Conservation (phyloP, 2,888 invertebrate genomes). For the Leptogaster cylindrica region DNA sequence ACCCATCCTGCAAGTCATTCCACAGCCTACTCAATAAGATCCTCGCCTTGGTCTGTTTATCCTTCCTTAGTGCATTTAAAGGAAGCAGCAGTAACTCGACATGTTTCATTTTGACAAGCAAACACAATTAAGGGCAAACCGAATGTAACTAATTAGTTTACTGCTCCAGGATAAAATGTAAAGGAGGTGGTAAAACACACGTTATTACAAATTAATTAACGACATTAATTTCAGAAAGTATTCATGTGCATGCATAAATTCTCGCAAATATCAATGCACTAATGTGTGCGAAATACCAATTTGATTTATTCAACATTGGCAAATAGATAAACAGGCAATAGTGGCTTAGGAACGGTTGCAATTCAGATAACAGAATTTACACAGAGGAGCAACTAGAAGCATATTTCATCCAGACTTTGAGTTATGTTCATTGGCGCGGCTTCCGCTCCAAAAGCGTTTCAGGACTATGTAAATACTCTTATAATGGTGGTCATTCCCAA, state of each 20-base stretch:
- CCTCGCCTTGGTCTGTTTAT: too few relatives aligned
- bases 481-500: slow-evolving; percentile 9
- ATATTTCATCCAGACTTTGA: slow-evolving; percentile 29
- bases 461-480: slow-evolving; percentile 16
- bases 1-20: too few relatives aligned
- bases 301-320: slow-evolving; percentile 27
- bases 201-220: slow-evolving; percentile 33
- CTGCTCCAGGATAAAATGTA: slow-evolving; percentile 3
- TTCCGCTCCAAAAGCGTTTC: slow-evolving; percentile 9
- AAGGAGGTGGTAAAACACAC: slow-evolving; percentile 15
- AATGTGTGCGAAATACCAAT: slow-evolving; percentile 20
- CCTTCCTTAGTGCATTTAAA: too few relatives aligned
- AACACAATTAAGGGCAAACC: too few relatives aligned
- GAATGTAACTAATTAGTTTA: too few relatives aligned
- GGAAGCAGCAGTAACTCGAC: too few relatives aligned
- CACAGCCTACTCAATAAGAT: too few relatives aligned
- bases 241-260: slow-evolving; percentile 34
- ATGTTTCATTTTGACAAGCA: too few relatives aligned
- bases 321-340: slow-evolving; percentile 16
- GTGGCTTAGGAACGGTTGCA: slow-evolving; percentile 14
- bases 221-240: slow-evolving; percentile 26
- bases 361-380: slow-evolving; percentile 28
- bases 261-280: slow-evolving; percentile 22
- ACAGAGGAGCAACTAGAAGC: slow-evolving; percentile 12
- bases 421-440: slow-evolving; percentile 33